These are phyloP conservation scores for Idaea aversata DNA, from an alignment of 2,888 invertebrate genomes.

Conservation along the genomic window DNA sequence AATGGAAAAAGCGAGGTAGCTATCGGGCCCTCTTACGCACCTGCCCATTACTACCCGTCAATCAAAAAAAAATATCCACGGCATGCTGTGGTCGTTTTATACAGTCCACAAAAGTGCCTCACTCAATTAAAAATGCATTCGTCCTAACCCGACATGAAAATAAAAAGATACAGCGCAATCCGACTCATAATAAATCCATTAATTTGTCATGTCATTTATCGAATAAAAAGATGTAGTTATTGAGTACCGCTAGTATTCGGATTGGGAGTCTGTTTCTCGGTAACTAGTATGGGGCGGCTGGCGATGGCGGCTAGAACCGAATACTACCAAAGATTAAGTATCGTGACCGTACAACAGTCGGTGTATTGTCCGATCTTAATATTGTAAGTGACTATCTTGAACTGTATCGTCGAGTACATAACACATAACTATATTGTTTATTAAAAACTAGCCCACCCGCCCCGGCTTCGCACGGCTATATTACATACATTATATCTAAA, in stretches of 20 bases:
- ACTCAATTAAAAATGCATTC: constrained; percentile 81
- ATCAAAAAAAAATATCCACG: constrained; percentile 76
- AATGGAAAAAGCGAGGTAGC: constrained; percentile 75
- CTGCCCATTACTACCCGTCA: constrained; percentile 79
- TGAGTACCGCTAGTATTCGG: constrained; percentile 38
- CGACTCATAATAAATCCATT: constrained; percentile 79
- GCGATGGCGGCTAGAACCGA: constrained; percentile 41
- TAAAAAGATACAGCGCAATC: constrained; percentile 67
- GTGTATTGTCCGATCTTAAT: constrained; percentile 67
- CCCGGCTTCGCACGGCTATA: too few species aligned
- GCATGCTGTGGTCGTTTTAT: constrained; percentile 77
- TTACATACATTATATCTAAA: too few species aligned
- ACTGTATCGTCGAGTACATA: constrained; percentile 48
- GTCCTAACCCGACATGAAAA: constrained; percentile 71
- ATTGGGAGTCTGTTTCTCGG: constrained; percentile 49
- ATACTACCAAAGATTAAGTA: constrained; percentile 59
- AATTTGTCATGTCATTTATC: constrained; percentile 80
- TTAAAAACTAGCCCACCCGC: too few species aligned
- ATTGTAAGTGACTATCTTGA: constrained; percentile 63
- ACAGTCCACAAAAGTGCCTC: constrained; percentile 78
- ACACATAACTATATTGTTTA: constrained; percentile 8
- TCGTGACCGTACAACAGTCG: constrained; percentile 50
- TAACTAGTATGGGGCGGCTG: constrained; percentile 38
- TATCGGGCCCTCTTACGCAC: constrained; percentile 70
- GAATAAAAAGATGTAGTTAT: constrained; percentile 37